These are phyloP conservation scores for Austrofundulus limnaeus DNA, from an alignment of 2,113 vertebrate genomes.

Conservation along the genomic window DNA sequence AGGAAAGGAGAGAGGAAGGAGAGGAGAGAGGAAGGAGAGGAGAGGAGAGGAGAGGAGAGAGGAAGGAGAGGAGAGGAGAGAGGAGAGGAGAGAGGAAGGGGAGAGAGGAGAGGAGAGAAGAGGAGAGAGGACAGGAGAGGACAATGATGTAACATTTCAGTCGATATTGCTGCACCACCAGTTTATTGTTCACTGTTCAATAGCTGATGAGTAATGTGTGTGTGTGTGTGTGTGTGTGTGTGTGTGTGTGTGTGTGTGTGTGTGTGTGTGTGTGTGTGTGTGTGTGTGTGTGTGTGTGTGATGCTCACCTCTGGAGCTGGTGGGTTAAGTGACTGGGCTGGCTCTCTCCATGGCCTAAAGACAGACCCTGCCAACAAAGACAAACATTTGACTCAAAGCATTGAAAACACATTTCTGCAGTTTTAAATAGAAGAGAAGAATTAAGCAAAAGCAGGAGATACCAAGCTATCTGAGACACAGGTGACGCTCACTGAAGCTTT, in stretches of 20 bases:
- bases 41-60: constrained; percentile 47
- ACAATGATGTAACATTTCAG: constrained; percentile 57
- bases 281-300: constrained; percentile 11
- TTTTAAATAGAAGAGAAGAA: no score
- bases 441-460: no score
- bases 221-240: constrained; percentile 12
- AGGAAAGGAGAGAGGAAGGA: constrained; percentile 55
- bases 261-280: constrained; percentile 11
- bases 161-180: constrained; percentile 53
- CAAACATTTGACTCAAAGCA: not conserved
- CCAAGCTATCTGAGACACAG: no score
- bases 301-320: constrained; percentile 96
- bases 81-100: no score
- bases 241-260: constrained; percentile 13
- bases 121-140: constrained; percentile 43
- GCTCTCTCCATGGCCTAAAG: constrained; percentile 89
- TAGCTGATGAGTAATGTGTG: constrained; percentile 40
- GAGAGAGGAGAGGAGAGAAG: no score
- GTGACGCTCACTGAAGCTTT: no score
- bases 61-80: no score
- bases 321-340: constrained; percentile 97
- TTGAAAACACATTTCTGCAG: not conserved
- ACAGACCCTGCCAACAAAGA: constrained; percentile 81
- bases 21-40: no score
- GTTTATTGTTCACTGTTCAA: constrained; percentile 40